Evolutionary conservation across 2,797 vertebrate genomes (phyloP), one percentile per base, ranked within the genome.

Genomic region (Darevskia nairensis): DNA sequence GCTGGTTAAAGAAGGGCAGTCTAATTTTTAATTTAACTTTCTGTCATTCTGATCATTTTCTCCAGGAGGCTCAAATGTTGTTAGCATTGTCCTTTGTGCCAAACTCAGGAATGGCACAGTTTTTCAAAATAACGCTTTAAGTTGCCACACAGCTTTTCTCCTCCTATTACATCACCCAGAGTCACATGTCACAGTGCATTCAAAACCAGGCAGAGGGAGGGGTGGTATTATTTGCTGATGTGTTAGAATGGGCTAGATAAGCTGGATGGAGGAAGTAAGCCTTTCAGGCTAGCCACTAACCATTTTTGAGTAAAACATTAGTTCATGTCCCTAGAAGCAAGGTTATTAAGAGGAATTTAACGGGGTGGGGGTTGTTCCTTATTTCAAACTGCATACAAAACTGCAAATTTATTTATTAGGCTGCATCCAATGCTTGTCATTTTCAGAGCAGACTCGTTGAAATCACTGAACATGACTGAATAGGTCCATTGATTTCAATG

Each of bases 11-110:
- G 91, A 89, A 91, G 95, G 83, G 94, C 89, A 94, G 50, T 90
- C 95, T 94, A 94, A 92, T 94, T 95, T 95, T 91, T 93, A 96
- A 96, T 95, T 96, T 96, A 94, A 88, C 78, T 87, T 96, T 64
- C 84, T 87, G 95, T 95, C 89, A 90, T 93, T 92, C 92, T 91
- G 85, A 96, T 95, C 96, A 92, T 95, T 95, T 95, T 94, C 90
- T 94, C 92, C 0, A 27, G 66, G 90, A 94, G 75, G 68, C 92
- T 92, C 91, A 90, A 93, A 86, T 95, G 82, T 94, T 92, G 61
- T 64, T 94, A 90, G 86, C 91, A 50, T 25, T 94, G 92, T 94
- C 84, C 89, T 95, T 93, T 94, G 92, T 95, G 93, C 88, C 92
- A 88, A 86, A 74, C 88, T 95, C 91, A 88, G 89, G 92, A 95